Base-by-base conservation (phyloP, 2,888 invertebrate species). In the Synanthedon andrenaeformis region DNA sequence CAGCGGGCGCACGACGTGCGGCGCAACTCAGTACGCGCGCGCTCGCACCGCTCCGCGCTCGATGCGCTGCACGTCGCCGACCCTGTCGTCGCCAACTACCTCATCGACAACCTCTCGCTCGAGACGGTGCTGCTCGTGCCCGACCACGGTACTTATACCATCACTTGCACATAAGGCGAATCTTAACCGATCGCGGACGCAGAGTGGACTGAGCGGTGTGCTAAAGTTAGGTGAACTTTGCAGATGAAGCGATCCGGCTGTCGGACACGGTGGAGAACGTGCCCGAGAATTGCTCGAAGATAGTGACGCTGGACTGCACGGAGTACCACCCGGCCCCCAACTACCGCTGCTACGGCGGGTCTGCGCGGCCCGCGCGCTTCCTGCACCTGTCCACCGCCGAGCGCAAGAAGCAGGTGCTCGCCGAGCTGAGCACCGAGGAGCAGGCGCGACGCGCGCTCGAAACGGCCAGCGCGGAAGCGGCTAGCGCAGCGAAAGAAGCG, bases 61-160 rank as follows among this genome's bases (percentile, higher is more conserved):
- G 91, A 95, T 66, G 89, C 92, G 56, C 88, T 98, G 54, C 90
- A 91, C 57, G 91, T 96, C 54, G 77, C 89, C 3, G 92, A 96
- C 82, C 90, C 93, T 0, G 90, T 95, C 12, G 91, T 97, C 1
- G 90, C 92, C 62, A 98, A 98, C 87, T 93, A 91, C 70, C 89
- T 98, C 41, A 93, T 98, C 54, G 97, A 98, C 85, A 92, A 92
- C 68, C 65, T 89, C 10, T 76, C 79, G 51, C 84, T 96, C 52
- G 97, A 98, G 82, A 89, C 88, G 51, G 89, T 95, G 41, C 81
- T 97, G 55, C 86, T 98, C 19, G 93, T 97, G 57, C 91, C 92
- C 2, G 89, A 90, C 3, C 90, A 90, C 42, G 80, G 86, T 86
- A 35, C 35, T 17, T 23, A 23, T 23, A 23, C 4, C 23, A 23